phyloP scores from a whole-genome alignment of 2,113 vertebrate species.

The Coreoperca whiteheadi region DNA sequence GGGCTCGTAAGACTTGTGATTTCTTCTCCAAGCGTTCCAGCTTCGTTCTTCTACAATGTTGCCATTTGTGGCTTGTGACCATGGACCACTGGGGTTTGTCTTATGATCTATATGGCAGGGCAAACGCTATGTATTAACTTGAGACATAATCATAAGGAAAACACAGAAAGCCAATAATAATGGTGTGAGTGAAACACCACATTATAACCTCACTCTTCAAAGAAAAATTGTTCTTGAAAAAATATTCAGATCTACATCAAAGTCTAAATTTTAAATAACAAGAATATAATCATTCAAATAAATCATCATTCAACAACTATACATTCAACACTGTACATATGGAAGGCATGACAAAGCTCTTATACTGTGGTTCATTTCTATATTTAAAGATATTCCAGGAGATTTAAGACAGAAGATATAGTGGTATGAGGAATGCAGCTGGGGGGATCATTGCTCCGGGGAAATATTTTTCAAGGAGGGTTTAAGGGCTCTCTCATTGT shows the following conservation, averaged over 20 bases:
- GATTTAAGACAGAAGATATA: slow-evolving; percentile 30
- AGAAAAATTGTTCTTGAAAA: slow-evolving; percentile 18
- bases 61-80: slow-evolving; percentile 70
- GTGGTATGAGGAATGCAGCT: slow-evolving; percentile 37
- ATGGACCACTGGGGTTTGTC: slow-evolving; percentile 55
- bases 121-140: slow-evolving; percentile 49
- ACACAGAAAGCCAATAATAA: slow-evolving; percentile 38
- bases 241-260: slow-evolving; percentile 8
- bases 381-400: slow-evolving; percentile 27
- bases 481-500: slow-evolving; percentile 70
- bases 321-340: background rate
- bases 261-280: background rate
- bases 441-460: slow-evolving; percentile 8
- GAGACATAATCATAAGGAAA: slow-evolving; percentile 35
- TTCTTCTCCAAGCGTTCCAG: slow-evolving; percentile 71
- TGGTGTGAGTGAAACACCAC: slow-evolving; percentile 30
- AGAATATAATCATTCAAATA: slow-evolving; percentile 22
- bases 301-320: slow-evolving; percentile 18
- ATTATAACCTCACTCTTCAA: slow-evolving; percentile 45
- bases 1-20: slow-evolving; percentile 75
- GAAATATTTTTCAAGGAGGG: slow-evolving; percentile 43
- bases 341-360: background rate
- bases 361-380: background rate
- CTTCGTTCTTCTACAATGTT: slow-evolving; percentile 59
- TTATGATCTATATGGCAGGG: slow-evolving; percentile 41